Percentiles rank a stretch among this genome's conserved stretches.
phyloP scores from a whole-genome alignment of 2,113 vertebrate genomes.

The Plestiodon gilberti region DNA sequence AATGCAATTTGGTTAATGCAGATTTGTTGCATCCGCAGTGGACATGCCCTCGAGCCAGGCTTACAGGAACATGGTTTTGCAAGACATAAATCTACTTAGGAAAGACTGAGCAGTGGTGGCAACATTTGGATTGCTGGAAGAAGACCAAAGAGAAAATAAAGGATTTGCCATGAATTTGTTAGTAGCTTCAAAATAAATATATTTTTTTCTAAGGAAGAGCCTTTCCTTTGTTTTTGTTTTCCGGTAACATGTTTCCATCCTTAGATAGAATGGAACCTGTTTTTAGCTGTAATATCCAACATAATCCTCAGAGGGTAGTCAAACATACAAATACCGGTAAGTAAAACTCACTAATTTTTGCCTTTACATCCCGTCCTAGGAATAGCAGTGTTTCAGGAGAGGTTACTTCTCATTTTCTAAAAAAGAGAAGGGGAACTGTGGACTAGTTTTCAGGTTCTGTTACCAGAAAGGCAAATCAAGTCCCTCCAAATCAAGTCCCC shows the following conservation, averaged over 20 bases:
- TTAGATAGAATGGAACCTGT: neutral
- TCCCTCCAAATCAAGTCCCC: neutral
- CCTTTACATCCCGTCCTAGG: neutral
- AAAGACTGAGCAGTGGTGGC: neutral
- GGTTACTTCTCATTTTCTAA: neutral
- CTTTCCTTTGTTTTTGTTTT: neutral
- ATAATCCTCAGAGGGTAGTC: neutral
- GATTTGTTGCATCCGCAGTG: neutral
- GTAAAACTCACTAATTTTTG: neutral
- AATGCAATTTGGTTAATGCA: neutral
- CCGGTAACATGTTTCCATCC: neutral
- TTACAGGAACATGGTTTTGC: neutral
- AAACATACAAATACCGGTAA: neutral
- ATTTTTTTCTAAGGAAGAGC: neutral
- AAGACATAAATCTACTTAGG: neutral
- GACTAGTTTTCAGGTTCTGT: neutral
- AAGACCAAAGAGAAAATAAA: neutral
- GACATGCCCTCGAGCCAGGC: neutral
- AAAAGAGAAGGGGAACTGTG: neutral
- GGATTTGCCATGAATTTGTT: neutral
- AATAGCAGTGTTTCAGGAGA: neutral
- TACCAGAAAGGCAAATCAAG: neutral
- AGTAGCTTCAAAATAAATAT: too few species aligned
- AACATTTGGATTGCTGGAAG: neutral
- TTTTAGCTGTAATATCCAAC: conserved; percentile 9